A percentile compares a stretch with the other conserved stretches of the same genome.
Conservation (phyloP, 1,140 invertebrate species). For the Heliconius hewitsoni region DNA sequence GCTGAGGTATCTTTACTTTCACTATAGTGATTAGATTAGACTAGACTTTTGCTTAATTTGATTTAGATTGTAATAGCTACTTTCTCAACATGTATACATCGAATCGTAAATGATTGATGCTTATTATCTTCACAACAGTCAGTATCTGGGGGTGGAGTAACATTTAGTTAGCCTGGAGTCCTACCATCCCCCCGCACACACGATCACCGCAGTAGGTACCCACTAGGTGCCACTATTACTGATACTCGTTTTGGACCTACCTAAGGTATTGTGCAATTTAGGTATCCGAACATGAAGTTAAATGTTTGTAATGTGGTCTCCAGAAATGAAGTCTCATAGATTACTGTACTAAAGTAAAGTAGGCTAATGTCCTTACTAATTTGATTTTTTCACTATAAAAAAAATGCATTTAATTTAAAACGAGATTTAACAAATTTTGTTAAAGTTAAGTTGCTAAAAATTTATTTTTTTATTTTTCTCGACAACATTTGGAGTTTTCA, state of each 20-base stretch:
- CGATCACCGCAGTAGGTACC: background rate
- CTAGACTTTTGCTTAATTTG: too few relatives aligned
- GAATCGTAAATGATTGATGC: background rate
- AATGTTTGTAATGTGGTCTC: background rate
- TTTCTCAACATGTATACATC: background rate
- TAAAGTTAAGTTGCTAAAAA: too few relatives aligned
- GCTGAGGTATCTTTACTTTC: too few relatives aligned
- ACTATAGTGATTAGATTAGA: too few relatives aligned
- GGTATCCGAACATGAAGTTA: background rate
- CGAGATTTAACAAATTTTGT: too few relatives aligned
- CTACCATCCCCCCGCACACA: background rate
- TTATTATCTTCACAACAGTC: background rate
- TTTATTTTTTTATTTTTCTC: too few relatives aligned
- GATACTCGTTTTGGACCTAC: background rate
- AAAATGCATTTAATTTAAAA: too few relatives aligned
- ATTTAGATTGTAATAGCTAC: too few relatives aligned
- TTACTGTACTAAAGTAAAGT: background rate
- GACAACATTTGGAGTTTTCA: too few relatives aligned
- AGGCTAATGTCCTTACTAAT: too few relatives aligned
- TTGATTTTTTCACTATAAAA: too few relatives aligned
- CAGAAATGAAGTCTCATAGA: background rate
- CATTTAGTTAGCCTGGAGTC: background rate
- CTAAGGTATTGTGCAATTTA: background rate
- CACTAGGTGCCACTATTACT: background rate
- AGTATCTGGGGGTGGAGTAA: background rate